Evolutionary conservation across 2,113 vertebrate genomes (phyloP).

Genomic region (Cardinalis cardinalis): DNA sequence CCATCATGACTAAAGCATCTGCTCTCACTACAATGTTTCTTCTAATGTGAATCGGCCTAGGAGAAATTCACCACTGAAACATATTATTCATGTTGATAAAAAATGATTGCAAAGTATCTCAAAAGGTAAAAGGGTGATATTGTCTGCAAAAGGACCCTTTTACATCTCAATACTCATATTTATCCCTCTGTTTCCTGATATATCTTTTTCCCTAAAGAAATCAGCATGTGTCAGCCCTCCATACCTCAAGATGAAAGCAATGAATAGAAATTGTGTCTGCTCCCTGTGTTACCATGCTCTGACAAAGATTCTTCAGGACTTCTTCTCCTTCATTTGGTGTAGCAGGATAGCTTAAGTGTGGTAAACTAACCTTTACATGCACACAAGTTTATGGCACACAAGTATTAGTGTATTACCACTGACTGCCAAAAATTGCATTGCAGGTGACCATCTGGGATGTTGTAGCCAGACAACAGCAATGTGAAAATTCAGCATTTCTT

Average conservation of each 20-base stretch:
- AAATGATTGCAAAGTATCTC: not conserved
- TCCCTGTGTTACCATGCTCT: not conserved
- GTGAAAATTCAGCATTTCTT: not conserved
- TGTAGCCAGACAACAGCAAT: not conserved
- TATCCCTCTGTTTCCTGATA: not conserved
- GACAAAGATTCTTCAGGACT: not conserved
- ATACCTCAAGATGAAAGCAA: not conserved
- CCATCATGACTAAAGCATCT: slow-evolving; percentile 26
- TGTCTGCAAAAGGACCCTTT: not conserved
- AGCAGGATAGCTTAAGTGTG: rapidly evolving
- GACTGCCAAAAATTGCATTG: not conserved
- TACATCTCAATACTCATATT: not conserved
- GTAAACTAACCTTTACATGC: not conserved
- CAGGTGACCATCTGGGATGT: not conserved
- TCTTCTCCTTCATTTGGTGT: not conserved
- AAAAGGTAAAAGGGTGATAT: not conserved
- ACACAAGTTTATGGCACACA: not conserved
- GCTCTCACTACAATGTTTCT: not conserved
- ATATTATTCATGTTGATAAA: not conserved
- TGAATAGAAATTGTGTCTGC: not conserved
- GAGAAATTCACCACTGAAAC: slow-evolving; percentile 5
- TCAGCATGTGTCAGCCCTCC: not conserved
- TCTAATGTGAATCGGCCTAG: not conserved
- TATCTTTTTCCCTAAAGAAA: not conserved
- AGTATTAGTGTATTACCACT: not conserved